Conservation (phyloP, 2,888 invertebrate species). For the Tenthredo mesomela region DNA sequence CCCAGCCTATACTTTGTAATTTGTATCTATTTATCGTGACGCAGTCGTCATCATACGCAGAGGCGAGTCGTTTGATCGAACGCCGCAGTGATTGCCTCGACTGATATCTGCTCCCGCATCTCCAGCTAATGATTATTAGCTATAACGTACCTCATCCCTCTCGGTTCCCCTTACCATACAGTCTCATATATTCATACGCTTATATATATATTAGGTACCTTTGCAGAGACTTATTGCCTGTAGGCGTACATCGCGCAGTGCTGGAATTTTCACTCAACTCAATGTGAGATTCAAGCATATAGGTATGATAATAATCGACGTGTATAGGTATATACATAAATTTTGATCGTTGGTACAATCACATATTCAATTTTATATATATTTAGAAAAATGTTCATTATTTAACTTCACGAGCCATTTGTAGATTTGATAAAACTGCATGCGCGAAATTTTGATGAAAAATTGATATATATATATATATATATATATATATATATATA, state of each 20-base stretch:
- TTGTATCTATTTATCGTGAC: constrained; percentile 56
- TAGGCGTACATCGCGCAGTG: neutral
- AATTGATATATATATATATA: neutral
- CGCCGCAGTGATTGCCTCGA: constrained; percentile 70
- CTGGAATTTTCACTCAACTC: neutral
- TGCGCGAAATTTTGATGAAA: neutral
- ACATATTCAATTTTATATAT: neutral
- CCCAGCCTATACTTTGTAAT: constrained; percentile 53
- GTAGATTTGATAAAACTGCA: neutral
- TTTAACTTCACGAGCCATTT: neutral
- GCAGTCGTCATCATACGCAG: constrained; percentile 55
- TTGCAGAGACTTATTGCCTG: neutral
- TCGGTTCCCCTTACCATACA: constrained; percentile 9
- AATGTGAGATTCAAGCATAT: neutral
- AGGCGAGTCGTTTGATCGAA: constrained; percentile 65
- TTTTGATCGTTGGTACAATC: neutral
- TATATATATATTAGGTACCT: neutral
- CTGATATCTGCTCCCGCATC: constrained; percentile 72
- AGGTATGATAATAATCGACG: neutral
- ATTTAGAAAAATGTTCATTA: neutral
- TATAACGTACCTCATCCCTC: constrained; percentile 57
- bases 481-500: neutral
- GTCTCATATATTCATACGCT: constrained; percentile 36
- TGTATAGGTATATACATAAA: neutral
- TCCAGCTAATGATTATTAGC: constrained; percentile 72